Percentiles rank a stretch among this genome's conserved stretches.
phyloP scores from a whole-genome alignment of 2,113 vertebrate species.

The Tringa solitaria region DNA sequence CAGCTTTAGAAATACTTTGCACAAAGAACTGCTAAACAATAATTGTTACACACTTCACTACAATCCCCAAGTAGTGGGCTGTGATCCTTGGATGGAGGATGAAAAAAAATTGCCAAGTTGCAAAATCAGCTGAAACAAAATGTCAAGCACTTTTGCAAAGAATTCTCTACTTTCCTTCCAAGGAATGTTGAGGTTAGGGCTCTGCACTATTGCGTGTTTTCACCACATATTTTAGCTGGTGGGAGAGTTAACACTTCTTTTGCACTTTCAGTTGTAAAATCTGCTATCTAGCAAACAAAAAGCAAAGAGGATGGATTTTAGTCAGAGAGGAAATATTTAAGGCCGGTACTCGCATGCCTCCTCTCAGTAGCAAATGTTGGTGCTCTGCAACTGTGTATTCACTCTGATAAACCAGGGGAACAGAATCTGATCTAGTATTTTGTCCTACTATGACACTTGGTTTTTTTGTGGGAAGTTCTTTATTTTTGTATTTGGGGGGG shows the following conservation, averaged over 20 bases:
- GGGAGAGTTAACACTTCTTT: background rate
- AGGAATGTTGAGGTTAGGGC: background rate
- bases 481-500: background rate
- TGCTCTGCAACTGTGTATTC: background rate
- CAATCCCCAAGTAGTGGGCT: background rate
- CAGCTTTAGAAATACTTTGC: background rate
- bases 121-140: conserved; percentile 14
- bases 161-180: background rate
- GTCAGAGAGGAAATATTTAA: background rate
- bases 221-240: background rate
- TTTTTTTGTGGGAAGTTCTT: background rate
- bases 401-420: background rate
- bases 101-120: background rate
- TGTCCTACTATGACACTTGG: background rate
- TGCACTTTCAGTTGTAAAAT: background rate
- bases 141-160: background rate
- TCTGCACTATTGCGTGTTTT: background rate
- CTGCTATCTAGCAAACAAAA: background rate
- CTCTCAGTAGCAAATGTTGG: background rate
- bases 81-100: background rate
- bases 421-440: background rate
- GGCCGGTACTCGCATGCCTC: background rate
- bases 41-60: background rate
- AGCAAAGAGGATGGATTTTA: background rate
- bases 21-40: background rate